Evolutionary conservation across 2,888 invertebrate genomes (phyloP), one percentile per base, ranked within the genome.

Genomic region (Stegana nigrithorax): DNA sequence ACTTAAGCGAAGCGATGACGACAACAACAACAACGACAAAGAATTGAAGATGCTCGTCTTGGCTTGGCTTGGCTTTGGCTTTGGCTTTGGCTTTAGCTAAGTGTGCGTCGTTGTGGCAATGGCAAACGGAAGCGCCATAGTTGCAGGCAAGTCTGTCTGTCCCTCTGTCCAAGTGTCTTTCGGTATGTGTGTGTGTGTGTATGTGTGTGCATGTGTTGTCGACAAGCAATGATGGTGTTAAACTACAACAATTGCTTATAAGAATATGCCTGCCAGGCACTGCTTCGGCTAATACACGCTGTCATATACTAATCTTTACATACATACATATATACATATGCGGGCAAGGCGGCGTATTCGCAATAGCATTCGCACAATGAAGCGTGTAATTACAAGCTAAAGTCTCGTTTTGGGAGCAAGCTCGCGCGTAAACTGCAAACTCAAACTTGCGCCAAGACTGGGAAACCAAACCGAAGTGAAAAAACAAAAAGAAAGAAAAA

Each of bases 341-440:
- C n/a, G n/a, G n/a, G n/a, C n/a, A n/a, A n/a, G n/a, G n/a, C n/a
- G n/a, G n/a, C n/a, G n/a, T n/a, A n/a, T n/a, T n/a, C n/a, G n/a
- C n/a, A n/a, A 66, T 66, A 69, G 75, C 62, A 62, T 65, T 75
- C 76, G 78, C 83, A 83, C 83, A 83, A 84, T 83, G 83, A 82
- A 83, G 83, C 83, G 83, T 83, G 84, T 84, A 83, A 83, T 83
- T 83, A 83, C 83, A 84, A 81, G 83, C 83, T 78, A 79, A 75
- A 68, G 65, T 59, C 69, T n/a, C n/a, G n/a, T n/a, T n/a, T n/a
- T 70, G 47, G 64, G 73, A 69, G 47, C 66, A 59, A 64, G 4
- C 27, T 32, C 14, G 42, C 27, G 45, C 14, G 5, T 25, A 14
- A 42, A 14, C 53, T 58, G 14, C 27, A 4, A 26, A 19, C 32